phyloP scores from a whole-genome alignment of 2,888 invertebrate species.

The Dryobotodes eremita region DNA sequence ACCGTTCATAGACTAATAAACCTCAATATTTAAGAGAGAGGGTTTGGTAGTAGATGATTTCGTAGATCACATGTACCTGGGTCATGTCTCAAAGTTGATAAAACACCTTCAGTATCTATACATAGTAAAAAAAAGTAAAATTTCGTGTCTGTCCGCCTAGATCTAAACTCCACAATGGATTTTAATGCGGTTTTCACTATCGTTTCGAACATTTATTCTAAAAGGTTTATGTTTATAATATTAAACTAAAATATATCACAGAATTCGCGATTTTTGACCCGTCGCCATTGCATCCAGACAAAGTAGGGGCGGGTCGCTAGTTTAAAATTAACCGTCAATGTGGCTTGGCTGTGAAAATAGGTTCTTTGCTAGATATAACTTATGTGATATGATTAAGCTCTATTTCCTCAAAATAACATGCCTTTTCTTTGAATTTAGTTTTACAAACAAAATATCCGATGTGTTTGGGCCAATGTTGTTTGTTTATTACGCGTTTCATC shows the following conservation, averaged over 20 bases:
- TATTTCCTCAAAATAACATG: background rate
- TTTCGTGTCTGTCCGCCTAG: background rate
- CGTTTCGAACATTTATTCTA: too few species aligned
- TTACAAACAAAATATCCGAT: constrained; percentile 53
- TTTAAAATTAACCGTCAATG: background rate
- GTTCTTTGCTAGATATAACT: background rate
- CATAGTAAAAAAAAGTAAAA: too few species aligned
- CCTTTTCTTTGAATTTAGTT: constrained; percentile 39
- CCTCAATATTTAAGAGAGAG: background rate
- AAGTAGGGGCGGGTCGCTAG: too few species aligned
- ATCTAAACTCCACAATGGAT: background rate
- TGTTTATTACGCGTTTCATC: constrained; percentile 59
- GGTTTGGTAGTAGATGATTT: background rate
- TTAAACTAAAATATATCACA: too few species aligned
- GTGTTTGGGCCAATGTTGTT: constrained; percentile 64
- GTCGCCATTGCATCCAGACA: too few species aligned
- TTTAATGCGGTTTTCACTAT: too few species aligned
- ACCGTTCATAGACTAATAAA: background rate
- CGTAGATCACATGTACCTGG: background rate
- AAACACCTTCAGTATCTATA: background rate
- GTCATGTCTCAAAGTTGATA: background rate
- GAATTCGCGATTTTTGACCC: too few species aligned
- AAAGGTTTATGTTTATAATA: too few species aligned
- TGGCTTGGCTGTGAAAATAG: background rate
- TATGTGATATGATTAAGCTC: background rate